Evolutionary conservation across 1,140 invertebrate genomes (phyloP), one percentile per base, ranked within the genome.

Genomic region (Galleria mellonella): DNA sequence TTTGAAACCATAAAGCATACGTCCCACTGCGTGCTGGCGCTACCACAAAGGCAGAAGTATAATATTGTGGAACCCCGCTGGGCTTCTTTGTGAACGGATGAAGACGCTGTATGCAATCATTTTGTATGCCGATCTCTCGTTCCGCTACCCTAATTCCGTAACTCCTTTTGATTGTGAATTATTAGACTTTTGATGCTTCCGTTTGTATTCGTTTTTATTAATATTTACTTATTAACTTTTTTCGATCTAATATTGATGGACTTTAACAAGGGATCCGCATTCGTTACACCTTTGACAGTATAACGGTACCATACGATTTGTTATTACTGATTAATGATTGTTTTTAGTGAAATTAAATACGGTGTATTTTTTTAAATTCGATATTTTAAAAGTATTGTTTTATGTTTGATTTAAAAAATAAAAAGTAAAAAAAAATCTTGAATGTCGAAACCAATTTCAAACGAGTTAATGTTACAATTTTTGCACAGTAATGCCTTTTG

Each of bases 1-100:
- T 84, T 84, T 72, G 72, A 75, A 84, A 72, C 75, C 81, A 79
- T 83, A 83, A 82, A 83, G 73, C 62, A 75, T 82, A 66, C 73
- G 72, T 65, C 79, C 77, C 63, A 79, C 79, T 72, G 75, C 43
- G 76, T 53, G 55, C 53, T 58, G 61, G 55, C 64, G 70, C 71
- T 73, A 73, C 77, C 54, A 82, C 75, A 84, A 82, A 84, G 74
- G 76, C 65, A 71, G 63, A 70, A 63, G 74, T 74, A 84, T 72
- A 81, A 82, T 84, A 84, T 81, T 66, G 68, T 72, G 72, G 73
- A 66, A 69, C 74, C 81, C 77, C 81, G 81, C 81, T 84, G 81
- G 30, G 81, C 64, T 70, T 68, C 68, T 78, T 84, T 82, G 81
- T 82, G 57, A 65, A 43, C 63, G 71, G 70, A 79, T 78, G 70